Base-by-base conservation (phyloP, 2,888 invertebrate genomes). In the Andricus curvator region DNA sequence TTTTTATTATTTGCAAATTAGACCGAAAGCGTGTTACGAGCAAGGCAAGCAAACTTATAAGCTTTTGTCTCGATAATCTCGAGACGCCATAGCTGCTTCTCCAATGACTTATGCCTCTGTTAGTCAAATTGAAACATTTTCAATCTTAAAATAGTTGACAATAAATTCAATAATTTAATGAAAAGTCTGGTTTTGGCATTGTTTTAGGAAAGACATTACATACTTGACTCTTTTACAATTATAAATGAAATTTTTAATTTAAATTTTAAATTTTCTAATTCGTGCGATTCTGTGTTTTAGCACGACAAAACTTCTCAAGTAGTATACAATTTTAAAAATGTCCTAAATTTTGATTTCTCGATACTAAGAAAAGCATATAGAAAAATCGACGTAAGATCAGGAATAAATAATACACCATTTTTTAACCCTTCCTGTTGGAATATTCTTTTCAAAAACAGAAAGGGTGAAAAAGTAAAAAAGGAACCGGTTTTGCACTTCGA, bases 11-110 rank as follows among this genome's bases (percentile, higher is more conserved):
- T 65, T 29, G 17, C n/a, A 67, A 67, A 68, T 68, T 51, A 13
- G 77, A 83, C 44, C 25, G 79, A 64, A 79, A 80, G 74, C 74
- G 44, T 79, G 76, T 44, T 48, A 41, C 74, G 80, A 84, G 84
- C 56, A 84, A 83, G 81, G 82, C 81, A 81, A 83, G 82, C 83
- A 29, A 78, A 65, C 78, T 84, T 82, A 81, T 80, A 84, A 84
- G 85, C 85, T 78, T 80, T 64, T 37, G 37, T 84, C 84, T 85
- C 85, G 84, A 85, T 82, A 56, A 11, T 41, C 80, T 86, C 87
- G 87, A 87, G 87, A 85, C 82, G 87, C 87, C 79, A 82, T 84
- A 86, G 86, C 29, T 60, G 33, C 74, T 74, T 22, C n/a, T 74
- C 33, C 74, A 68, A 48, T 29, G 29, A 29, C 15, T 48, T 68